Conservation (phyloP, 2,113 vertebrate genomes). For the Notarius lentiginosus region DNA sequence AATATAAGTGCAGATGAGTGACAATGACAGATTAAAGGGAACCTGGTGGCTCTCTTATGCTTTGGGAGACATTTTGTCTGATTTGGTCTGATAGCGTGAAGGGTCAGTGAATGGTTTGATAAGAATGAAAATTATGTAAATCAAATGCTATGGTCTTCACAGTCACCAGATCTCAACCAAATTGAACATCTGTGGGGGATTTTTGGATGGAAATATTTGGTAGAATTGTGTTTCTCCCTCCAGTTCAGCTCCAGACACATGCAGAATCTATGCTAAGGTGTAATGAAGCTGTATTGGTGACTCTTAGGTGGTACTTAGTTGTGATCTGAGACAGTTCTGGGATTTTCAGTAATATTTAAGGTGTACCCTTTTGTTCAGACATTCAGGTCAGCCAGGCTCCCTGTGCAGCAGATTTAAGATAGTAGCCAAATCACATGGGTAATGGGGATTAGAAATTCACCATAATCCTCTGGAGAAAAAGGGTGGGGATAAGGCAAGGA, state of each 20-base stretch:
- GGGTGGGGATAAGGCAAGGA: not conserved
- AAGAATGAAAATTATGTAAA: not conserved
- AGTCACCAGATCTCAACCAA: not conserved
- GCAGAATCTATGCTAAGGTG: not conserved
- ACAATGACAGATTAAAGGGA: not conserved
- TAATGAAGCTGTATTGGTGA: not conserved
- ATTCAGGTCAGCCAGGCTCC: not conserved
- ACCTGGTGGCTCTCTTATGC: no score
- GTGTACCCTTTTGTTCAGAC: not conserved
- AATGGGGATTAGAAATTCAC: not conserved
- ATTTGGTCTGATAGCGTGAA: not conserved
- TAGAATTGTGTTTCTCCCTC: not conserved
- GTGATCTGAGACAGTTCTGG: not conserved
- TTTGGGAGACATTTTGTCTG: not conserved
- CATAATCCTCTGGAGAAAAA: not conserved
- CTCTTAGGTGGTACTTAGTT: not conserved
- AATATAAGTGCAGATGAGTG: not conserved
- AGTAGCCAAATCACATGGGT: not conserved
- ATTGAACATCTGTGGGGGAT: not conserved
- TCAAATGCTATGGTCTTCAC: not conserved
- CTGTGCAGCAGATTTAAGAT: not conserved
- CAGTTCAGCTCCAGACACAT: not conserved
- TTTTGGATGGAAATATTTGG: not conserved
- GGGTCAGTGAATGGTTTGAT: not conserved
- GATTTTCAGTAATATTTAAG: not conserved